These are phyloP conservation scores for Marasmarcha lunaedactyla DNA, from an alignment of 2,888 invertebrate species.

Conservation along the genomic window DNA sequence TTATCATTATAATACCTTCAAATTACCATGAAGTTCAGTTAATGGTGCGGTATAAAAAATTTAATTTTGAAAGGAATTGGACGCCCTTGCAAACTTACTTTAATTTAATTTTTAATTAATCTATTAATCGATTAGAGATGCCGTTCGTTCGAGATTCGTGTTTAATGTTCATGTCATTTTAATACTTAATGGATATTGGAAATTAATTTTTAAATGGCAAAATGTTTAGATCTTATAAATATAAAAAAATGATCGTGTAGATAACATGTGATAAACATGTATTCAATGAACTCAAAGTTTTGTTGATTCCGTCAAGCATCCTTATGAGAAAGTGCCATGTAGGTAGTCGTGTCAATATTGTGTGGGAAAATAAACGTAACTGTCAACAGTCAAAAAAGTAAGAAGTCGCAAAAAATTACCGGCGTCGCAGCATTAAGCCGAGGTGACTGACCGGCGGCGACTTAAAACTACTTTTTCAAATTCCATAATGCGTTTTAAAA, in stretches of 20 bases:
- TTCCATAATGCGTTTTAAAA: conserved; percentile 29
- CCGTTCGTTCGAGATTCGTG: conserved; percentile 7
- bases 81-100: conserved; percentile 6
- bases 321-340: no score
- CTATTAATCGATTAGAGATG: conserved; percentile 15
- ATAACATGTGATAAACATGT: no score
- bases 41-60: not conserved
- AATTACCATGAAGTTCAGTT: conserved; percentile 3
- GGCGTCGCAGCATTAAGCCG: conserved; percentile 35
- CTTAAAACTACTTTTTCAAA: conserved; percentile 18
- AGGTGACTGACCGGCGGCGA: conserved; percentile 40
- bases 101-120: conserved; percentile 18
- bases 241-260: no score
- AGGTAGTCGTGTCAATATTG: conserved; percentile 4
- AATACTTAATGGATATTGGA: no score
- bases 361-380: conserved; percentile 36
- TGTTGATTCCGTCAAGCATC: no score
- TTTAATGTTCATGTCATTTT: no score
- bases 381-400: conserved; percentile 33
- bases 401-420: conserved; percentile 29
- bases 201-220: no score
- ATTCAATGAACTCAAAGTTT: no score
- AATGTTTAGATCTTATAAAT: no score
- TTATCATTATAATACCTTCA: not conserved
- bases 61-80: not conserved